These are phyloP conservation scores for Mormyrops attenuatus DNA, from an alignment of 2,797 vertebrate genomes.

Conservation along the genomic window DNA sequence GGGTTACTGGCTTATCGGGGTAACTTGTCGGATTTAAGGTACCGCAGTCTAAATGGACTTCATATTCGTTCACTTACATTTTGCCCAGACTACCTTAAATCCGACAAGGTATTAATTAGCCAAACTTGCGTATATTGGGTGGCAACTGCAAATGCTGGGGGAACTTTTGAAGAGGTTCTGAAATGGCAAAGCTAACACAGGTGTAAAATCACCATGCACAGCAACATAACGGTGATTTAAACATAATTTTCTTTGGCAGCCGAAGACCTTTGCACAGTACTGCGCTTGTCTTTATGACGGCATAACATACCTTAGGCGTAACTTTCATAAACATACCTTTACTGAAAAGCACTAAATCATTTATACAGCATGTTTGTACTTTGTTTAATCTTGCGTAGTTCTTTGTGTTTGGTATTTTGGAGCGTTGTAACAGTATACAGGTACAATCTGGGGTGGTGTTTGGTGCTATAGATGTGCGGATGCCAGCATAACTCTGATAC, in stretches of 20 bases:
- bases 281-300: not conserved
- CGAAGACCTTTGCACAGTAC: not conserved
- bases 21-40: no score
- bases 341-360: not conserved
- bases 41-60: no score
- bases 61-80: no score
- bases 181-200: not conserved
- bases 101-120: not conserved
- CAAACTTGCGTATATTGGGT: not conserved
- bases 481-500: not conserved
- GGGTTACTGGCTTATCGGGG: no score
- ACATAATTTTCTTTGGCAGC: not conserved
- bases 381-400: not conserved
- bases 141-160: not conserved
- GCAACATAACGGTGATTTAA: not conserved
- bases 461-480: not conserved
- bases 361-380: not conserved
- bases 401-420: not conserved
- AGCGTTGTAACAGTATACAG: not conserved
- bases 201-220: not conserved
- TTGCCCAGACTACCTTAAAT: no score
- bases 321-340: not conserved
- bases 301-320: not conserved
- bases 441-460: not conserved
- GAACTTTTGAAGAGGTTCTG: not conserved